Evolutionary conservation across 2,888 invertebrate species (phyloP).

Genomic region (Eupithecia pulchellata): DNA sequence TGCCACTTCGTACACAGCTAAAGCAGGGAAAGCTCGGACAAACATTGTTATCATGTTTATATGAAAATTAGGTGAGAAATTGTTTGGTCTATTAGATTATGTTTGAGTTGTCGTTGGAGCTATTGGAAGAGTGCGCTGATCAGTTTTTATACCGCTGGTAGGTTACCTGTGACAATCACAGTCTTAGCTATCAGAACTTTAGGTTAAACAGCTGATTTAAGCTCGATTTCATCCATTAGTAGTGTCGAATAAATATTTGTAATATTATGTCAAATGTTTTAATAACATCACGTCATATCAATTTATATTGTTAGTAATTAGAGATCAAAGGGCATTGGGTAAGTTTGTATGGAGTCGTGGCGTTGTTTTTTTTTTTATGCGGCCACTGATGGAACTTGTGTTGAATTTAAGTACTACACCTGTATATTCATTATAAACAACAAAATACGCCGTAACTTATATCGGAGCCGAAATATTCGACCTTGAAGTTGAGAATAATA

Average conservation of each 20-base stretch:
- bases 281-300: background rate
- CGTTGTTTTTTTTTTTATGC: too few species aligned
- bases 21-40: slow-evolving; percentile 16
- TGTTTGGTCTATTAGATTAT: background rate
- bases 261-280: background rate
- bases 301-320: background rate
- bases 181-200: background rate
- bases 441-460: too few species aligned
- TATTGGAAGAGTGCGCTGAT: background rate
- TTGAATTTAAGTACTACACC: too few species aligned
- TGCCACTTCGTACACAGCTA: slow-evolving; percentile 32
- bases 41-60: slow-evolving; percentile 1
- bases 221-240: background rate
- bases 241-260: background rate
- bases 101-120: background rate
- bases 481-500: too few species aligned
- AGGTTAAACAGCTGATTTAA: background rate
- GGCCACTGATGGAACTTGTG: too few species aligned
- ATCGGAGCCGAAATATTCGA: too few species aligned
- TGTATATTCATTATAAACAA: too few species aligned
- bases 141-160: background rate
- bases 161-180: too few species aligned
- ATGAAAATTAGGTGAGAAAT: background rate
- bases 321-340: too few species aligned
- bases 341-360: too few species aligned